Base-by-base conservation (phyloP, 2,888 invertebrate genomes). In the Tenthredo amoena region DNA sequence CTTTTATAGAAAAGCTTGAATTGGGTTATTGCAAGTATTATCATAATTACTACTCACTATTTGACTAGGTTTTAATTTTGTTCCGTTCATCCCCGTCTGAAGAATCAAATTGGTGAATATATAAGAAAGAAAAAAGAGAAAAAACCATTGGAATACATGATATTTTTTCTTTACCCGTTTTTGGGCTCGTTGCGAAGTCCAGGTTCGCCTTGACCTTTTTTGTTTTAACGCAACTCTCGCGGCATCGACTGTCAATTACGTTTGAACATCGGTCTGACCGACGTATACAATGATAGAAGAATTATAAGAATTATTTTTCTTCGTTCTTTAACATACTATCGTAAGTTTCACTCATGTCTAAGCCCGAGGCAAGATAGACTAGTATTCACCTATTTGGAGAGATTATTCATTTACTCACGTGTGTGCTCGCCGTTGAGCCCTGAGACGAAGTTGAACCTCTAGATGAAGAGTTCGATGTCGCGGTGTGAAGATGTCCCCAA, bases 351-450 rank as follows among this genome's bases (percentile, higher is more conserved):
- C 43, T 43, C 15, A 15, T 26, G 31, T 50, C 9, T 21, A 3
- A 31, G 37, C 81, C 37, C 37, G 37, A 31, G 77, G 81, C 81
- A 4, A 4, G 12, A 18, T 1, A 12, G 18, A 34, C 6, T 68
- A 68, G 31, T 6, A 37, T 37, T 12, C 47, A 21, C 21, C 26
- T 76, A 12, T 55, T 77, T 34, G 7, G 34, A 40, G 12, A 58
- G 6, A 62, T 79, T 21, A 81, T 18, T 18, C 18, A 79, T 62
- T 62, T 81, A 92, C 95, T 95, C 95, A 97, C 97, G 94, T 97
- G 97, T 91, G 97, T 97, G 94, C 97, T 95, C 88, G 96, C 96
- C 86, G 96, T 96, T 87, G 97, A 97, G 90, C 97, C 96, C 92
- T 96, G 95, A 74, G 96, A 96, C 90, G 95, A 95, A 89, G 95